Base-by-base conservation (phyloP, 2,888 invertebrate genomes). In the Dendrolimus houi region DNA sequence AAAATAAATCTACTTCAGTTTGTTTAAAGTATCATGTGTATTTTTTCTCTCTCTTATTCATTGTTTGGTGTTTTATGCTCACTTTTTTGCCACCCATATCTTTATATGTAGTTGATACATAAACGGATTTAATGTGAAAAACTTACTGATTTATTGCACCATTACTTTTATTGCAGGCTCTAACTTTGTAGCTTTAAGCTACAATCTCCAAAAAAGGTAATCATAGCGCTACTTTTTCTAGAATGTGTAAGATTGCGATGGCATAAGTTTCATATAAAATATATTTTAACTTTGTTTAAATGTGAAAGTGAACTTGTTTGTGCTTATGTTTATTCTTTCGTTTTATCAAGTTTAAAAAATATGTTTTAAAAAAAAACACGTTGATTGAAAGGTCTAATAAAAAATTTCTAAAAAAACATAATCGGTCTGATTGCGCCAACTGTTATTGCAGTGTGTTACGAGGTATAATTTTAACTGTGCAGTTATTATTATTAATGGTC, bases 31-130 rank as follows among this genome's bases (percentile, higher is more conserved):
- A 47, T 47, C 47, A 47, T 9, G 6, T 12, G 9, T 47, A 47
- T 2, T 47, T 29, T 6, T 29, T 29, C 29, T 0, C 29, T 29
- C 47, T 10, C 47, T 6, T 47, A 9, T 47, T 9, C 47, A 47
- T 47, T 47, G 47, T 47, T 47, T 12, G 9, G 47, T 54, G 14
- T 54, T 53, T 54, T 41, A 17, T 41, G 41, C 13, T 41, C 9
- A 41, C 10, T 47, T 47, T 47, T 47, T 47, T 47, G 47, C 47
- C 47, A 47, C 47, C 47, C 47, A 47, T 12, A 47, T 47, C 12
- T 47, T 47, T 47, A 29, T 29, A 47, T 47, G 47, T 47, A 47
- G 47, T 47, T 47, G 47, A 64, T 63, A 60, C 57, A 60, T 59
- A 62, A 59, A 58, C 59, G 57, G 47, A 47, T 47, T 47, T 47